Percentiles rank a stretch among this genome's conserved stretches.
phyloP scores from a whole-genome alignment of 2,797 vertebrate species.

The Molossus molossus region DNA sequence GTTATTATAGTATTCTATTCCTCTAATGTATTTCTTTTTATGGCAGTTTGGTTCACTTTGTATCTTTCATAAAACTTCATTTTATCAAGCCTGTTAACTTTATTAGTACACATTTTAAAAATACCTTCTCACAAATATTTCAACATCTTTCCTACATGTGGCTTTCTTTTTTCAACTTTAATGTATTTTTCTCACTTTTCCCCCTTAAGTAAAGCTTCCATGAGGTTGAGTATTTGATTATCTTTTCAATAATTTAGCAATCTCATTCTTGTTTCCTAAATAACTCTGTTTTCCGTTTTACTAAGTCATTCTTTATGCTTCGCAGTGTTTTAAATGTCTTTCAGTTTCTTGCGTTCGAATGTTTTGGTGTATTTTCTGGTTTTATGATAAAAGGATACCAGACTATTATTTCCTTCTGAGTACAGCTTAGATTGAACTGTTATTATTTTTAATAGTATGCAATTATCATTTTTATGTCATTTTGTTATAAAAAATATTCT shows the following conservation, averaged over 20 bases:
- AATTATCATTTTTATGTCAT: background rate
- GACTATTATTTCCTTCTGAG: background rate
- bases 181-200: background rate
- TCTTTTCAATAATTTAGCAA: constrained; percentile 59
- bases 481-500: constrained; percentile 48
- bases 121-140: constrained; percentile 24
- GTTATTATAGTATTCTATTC: background rate
- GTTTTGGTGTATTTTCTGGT: constrained; percentile 39
- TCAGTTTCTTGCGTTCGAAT: constrained; percentile 24
- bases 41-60: background rate
- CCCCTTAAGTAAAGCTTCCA: background rate
- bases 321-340: background rate
- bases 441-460: background rate
- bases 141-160: background rate
- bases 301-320: constrained; percentile 28
- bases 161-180: background rate
- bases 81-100: constrained; percentile 32
- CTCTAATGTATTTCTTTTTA: background rate
- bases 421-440: background rate
- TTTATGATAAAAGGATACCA: constrained; percentile 18
- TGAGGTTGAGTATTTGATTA: constrained; percentile 27
- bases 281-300: constrained; percentile 57
- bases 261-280: background rate
- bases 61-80: background rate
- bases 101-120: background rate